phyloP scores from a whole-genome alignment of 2,888 invertebrate genomes.

The Nephrocerus scutellatus region DNA sequence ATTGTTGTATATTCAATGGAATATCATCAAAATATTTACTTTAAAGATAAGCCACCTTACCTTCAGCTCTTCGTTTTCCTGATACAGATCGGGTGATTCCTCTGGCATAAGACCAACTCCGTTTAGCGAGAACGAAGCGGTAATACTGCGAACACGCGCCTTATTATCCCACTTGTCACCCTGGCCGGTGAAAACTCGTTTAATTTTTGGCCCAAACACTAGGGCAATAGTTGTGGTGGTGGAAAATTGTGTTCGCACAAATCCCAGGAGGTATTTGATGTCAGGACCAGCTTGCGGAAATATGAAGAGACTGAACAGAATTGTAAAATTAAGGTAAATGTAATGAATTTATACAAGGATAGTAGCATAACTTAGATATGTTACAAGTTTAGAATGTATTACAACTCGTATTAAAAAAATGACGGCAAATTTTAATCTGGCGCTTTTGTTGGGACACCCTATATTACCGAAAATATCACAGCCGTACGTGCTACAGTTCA shows the following conservation, averaged over 20 bases:
- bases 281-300: conserved; percentile 84
- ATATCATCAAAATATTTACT: not conserved
- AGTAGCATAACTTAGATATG: too few species aligned
- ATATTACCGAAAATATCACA: too few species aligned
- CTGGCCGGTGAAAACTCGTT: conserved; percentile 74
- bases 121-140: conserved; percentile 78
- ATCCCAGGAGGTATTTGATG: conserved; percentile 84
- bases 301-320: conserved; percentile 62
- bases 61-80: conserved; percentile 87
- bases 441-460: too few species aligned
- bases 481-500: too few species aligned
- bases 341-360: too few species aligned
- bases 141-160: conserved; percentile 73
- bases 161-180: conserved; percentile 87
- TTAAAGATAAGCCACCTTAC: conserved; percentile 45
- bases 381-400: too few species aligned
- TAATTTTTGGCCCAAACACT: conserved; percentile 55
- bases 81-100: conserved; percentile 77
- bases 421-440: too few species aligned
- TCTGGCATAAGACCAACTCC: conserved; percentile 79
- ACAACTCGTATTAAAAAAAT: too few species aligned
- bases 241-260: conserved; percentile 84
- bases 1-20: conserved; percentile 2
- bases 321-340: conserved; percentile 1
- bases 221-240: conserved; percentile 62